Evolutionary conservation across 1,140 invertebrate genomes (phyloP).

Genomic region (Calycopis cecrops): DNA sequence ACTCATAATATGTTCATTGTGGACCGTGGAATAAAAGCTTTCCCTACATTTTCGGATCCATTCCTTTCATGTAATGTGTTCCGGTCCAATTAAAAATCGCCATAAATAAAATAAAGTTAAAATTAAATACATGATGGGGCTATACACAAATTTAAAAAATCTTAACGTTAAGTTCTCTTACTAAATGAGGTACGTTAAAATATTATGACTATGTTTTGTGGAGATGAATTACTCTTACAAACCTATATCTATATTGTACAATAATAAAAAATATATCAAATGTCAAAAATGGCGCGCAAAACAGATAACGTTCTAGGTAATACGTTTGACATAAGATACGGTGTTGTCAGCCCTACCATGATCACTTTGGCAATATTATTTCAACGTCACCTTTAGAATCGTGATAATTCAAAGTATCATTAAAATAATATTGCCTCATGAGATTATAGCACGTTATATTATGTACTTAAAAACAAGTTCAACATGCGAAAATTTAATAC

Average conservation of each 20-base stretch:
- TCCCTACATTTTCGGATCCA: too few relatives aligned
- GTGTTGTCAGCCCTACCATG: background rate
- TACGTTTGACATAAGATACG: background rate
- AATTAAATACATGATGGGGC: constrained; percentile 14
- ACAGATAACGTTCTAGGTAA: constrained; percentile 3
- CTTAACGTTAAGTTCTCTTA: constrained; percentile 56
- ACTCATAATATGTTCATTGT: background rate
- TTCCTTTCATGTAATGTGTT: too few relatives aligned
- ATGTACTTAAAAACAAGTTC: constrained; percentile 56
- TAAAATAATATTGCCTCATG: background rate
- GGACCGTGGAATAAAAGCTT: background rate
- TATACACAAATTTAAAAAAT: constrained; percentile 48
- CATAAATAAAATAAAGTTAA: background rate
- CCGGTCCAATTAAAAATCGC: too few relatives aligned
- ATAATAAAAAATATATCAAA: constrained; percentile 38
- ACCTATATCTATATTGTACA: constrained; percentile 57
- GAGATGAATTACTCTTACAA: constrained; percentile 39
- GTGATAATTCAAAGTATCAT: too few relatives aligned
- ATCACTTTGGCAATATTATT: background rate
- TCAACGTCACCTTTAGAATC: background rate
- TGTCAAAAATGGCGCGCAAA: constrained; percentile 31
- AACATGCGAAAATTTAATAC: constrained; percentile 56
- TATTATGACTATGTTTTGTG: constrained; percentile 62
- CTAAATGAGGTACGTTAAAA: constrained; percentile 71
- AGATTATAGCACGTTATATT: background rate